A percentile compares a stretch with the other conserved stretches of the same genome.
phyloP scores from a whole-genome alignment of 1,140 invertebrate genomes.

The Drosophila kikkawai region DNA sequence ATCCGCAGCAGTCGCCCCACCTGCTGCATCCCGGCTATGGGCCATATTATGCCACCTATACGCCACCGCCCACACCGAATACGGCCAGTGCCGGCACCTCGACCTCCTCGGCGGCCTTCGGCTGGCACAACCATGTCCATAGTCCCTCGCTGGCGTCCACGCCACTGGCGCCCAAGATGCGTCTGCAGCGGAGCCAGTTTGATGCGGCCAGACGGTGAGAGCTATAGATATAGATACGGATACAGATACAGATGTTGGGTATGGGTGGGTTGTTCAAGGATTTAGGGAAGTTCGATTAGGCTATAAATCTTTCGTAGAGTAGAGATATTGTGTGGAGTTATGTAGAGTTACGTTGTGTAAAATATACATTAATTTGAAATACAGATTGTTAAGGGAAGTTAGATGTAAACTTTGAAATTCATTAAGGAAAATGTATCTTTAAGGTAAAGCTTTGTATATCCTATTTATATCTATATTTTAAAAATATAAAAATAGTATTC shows the following conservation, averaged over 20 bases:
- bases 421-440: not conserved
- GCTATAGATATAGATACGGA: not conserved
- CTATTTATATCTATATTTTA: not conserved
- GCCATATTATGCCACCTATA: constrained; percentile 74
- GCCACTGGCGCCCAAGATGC: constrained; percentile 71
- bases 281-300: not conserved
- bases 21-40: constrained; percentile 63
- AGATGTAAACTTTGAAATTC: no score
- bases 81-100: constrained; percentile 66
- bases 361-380: not conserved
- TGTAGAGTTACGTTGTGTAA: not conserved
- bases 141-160: constrained; percentile 58
- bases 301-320: not conserved
- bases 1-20: constrained; percentile 70
- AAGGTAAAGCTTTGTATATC: not conserved
- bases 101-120: constrained; percentile 48
- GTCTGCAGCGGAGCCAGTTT: constrained; percentile 78
- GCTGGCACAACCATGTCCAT: constrained; percentile 49
- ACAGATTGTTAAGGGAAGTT: not conserved
- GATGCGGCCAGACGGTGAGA: constrained; percentile 83
- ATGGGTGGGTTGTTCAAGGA: not conserved
- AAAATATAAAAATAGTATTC: not conserved
- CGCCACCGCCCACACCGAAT: constrained; percentile 81
- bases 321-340: not conserved
- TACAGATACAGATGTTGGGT: not conserved